phyloP scores from a whole-genome alignment of 2,113 vertebrate genomes.

The Peromyscus leucopus region DNA sequence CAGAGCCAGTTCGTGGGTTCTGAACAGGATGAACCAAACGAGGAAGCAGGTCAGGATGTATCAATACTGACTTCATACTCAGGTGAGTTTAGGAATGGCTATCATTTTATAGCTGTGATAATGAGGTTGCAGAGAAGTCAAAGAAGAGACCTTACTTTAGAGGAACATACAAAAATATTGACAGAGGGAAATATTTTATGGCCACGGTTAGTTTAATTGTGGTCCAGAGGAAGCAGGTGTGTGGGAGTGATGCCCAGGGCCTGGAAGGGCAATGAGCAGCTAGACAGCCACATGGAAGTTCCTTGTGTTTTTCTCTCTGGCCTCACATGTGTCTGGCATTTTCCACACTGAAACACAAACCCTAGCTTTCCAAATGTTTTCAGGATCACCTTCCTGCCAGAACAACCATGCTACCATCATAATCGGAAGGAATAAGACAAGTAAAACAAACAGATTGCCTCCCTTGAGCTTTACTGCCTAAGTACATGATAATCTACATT shows the following conservation, averaged over 20 bases:
- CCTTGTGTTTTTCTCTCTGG: neutral
- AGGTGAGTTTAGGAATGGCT: constrained; percentile 5
- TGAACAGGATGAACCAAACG: neutral
- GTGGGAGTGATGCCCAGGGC: too few relatives aligned
- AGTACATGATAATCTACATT: neutral
- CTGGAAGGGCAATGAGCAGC: neutral
- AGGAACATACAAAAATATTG: neutral
- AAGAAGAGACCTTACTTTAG: neutral
- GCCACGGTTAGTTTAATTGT: neutral
- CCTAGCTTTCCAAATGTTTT: neutral
- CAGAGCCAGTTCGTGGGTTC: neutral
- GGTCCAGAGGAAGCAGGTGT: neutral
- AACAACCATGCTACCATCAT: neutral
- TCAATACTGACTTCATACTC: neutral
- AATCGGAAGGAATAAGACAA: neutral
- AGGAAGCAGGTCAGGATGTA: neutral
- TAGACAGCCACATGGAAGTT: neutral
- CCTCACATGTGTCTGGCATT: neutral
- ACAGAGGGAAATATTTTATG: neutral
- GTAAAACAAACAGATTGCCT: neutral
- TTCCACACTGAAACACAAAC: neutral
- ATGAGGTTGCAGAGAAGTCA: neutral
- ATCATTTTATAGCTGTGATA: neutral
- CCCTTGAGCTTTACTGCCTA: too few relatives aligned
- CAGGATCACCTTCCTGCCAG: neutral